Evolutionary conservation across 2,113 vertebrate genomes (phyloP).

Genomic region (Strix uralensis): DNA sequence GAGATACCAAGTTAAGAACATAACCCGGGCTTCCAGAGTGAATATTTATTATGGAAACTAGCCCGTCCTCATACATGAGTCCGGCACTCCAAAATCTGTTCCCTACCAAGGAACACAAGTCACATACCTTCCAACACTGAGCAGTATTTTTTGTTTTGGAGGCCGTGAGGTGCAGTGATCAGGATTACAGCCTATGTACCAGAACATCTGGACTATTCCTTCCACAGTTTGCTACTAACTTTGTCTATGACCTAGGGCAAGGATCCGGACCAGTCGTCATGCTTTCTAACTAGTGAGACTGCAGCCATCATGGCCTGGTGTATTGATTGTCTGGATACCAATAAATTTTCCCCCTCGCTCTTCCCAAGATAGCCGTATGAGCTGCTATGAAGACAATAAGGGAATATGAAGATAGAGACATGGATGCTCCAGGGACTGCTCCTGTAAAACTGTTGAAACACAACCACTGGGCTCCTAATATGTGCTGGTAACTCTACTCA

Average conservation of each 20-base stretch:
- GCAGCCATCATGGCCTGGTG: too few relatives aligned
- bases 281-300: accelerated
- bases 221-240: neutral
- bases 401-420: neutral
- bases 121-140: neutral
- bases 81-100: neutral
- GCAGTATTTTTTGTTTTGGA: neutral
- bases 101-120: accelerated
- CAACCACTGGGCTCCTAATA: neutral
- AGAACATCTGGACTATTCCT: neutral
- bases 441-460: neutral
- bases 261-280: accelerated
- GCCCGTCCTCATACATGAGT: accelerated
- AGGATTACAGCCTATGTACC: neutral
- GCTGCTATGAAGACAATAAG: neutral
- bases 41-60: neutral
- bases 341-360: neutral
- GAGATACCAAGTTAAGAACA: neutral
- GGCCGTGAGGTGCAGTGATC: neutral
- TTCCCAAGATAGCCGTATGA: neutral
- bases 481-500: accelerated
- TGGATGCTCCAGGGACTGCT: accelerated
- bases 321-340: neutral
- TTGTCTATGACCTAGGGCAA: neutral
- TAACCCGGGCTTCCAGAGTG: neutral